These are phyloP conservation scores for Gobio occitaniae DNA, from an alignment of 2,797 vertebrate species.

Conservation along the genomic window DNA sequence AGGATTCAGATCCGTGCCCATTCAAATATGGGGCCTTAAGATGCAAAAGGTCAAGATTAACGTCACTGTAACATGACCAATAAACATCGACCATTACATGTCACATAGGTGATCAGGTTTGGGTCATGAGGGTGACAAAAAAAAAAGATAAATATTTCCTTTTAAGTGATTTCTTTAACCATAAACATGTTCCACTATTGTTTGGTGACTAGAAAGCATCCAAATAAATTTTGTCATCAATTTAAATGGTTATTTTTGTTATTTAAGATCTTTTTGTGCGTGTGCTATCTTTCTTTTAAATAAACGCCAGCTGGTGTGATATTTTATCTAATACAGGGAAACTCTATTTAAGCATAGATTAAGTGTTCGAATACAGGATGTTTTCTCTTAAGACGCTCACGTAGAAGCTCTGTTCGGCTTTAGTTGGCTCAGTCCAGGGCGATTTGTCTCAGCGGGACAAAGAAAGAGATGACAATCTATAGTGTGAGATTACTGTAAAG, in stretches of 20 bases:
- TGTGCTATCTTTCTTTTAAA: neutral
- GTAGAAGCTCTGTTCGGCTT: constrained; percentile 1
- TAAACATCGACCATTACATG: neutral
- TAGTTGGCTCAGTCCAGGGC: constrained; percentile 24
- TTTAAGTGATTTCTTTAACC: too few species aligned
- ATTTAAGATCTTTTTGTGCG: neutral
- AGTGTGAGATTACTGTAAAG: constrained; percentile 27
- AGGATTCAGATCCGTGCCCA: too few species aligned
- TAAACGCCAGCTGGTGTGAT: neutral
- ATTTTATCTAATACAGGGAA: neutral
- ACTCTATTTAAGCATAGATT: neutral
- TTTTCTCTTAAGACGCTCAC: constrained; percentile 14
- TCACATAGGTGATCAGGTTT: neutral
- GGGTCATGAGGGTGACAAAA: neutral
- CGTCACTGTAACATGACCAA: neutral
- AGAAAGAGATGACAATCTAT: constrained; percentile 5
- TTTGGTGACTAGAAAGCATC: neutral
- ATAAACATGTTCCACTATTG: too few species aligned
- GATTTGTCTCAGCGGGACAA: constrained; percentile 3
- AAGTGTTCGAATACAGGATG: constrained; percentile 5
- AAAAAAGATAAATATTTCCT: neutral
- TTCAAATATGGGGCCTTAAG: neutral
- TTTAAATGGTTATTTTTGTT: neutral
- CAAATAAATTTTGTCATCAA: neutral
- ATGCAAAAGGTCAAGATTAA: neutral